A percentile compares a stretch with the other conserved stretches of the same genome.
phyloP scores from a whole-genome alignment of 2,797 vertebrate genomes.

The Coracias cyanogaster region DNA sequence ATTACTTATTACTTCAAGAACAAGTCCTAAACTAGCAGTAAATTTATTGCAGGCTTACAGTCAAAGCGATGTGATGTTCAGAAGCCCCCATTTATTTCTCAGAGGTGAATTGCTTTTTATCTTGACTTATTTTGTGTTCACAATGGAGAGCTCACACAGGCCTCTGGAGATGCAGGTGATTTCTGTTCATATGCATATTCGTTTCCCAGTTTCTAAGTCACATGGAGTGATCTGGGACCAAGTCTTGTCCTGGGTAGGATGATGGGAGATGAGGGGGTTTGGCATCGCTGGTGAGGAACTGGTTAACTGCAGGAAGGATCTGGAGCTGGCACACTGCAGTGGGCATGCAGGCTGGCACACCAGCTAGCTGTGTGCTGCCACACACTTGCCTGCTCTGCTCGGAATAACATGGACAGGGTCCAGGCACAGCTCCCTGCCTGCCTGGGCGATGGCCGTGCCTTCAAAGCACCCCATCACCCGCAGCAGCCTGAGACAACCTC shows the following conservation, averaged over 20 bases:
- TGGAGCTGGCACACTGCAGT: accelerated
- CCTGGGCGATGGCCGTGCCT: not conserved
- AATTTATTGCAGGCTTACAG: not conserved
- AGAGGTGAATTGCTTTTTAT: not conserved
- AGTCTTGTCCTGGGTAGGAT: not conserved
- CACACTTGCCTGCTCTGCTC: not conserved
- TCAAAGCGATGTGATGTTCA: not conserved
- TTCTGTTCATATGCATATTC: not conserved
- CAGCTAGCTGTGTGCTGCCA: not conserved
- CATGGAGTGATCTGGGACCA: not conserved
- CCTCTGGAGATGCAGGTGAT: not conserved
- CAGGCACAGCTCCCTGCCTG: not conserved
- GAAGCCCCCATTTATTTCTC: not conserved
- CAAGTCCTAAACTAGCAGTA: not conserved
- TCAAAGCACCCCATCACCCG: not conserved
- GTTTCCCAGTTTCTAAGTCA: not conserved
- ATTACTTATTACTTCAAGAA: not conserved
- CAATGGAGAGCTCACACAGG: not conserved
- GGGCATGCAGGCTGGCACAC: not conserved
- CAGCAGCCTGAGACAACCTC: not conserved
- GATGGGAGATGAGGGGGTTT: not conserved
- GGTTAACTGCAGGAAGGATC: not conserved
- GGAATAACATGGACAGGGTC: not conserved
- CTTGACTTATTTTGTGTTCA: not conserved
- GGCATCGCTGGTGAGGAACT: accelerated